Evolutionary conservation across 2,888 invertebrate genomes (phyloP), one percentile per base, ranked within the genome.

Genomic region (Norana najaformis): DNA sequence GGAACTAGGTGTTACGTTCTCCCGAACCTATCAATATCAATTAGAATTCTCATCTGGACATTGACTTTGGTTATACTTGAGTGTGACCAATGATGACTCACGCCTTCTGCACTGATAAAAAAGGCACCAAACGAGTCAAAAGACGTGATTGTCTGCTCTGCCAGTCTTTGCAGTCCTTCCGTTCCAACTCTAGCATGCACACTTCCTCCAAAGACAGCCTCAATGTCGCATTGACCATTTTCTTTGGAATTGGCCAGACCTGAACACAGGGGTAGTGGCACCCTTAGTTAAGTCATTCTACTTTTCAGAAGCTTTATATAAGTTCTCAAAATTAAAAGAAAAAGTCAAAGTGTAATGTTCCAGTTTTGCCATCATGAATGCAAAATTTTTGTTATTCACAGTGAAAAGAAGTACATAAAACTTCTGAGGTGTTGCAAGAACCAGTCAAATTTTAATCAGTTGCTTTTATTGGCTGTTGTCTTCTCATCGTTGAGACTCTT

Each of bases 401-500:
- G 69, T 69, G n/a, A 47, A 69, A 69, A 30, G 5, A 16, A 47
- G 23, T 69, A 30, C 69, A 69, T 69, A n/a, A n/a, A 69, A 69
- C 69, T 6, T 8, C n/a, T n/a, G 69, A n/a, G n/a, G n/a, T 8
- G n/a, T 69, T 69, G 69, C n/a, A 69, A 69, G 6, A 69, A n/a
- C 69, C 0, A 36, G 41, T 35, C 41, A 36, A 41, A 35, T 88
- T 23, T n/a, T 30, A 30, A 23, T 90, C 88, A 69, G 88, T 23
- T 82, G 39, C n/a, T 53, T 85, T 88, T 90, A 38, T 53, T 88
- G 90, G 13, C 69, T 90, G 38, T 90, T 88, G 36, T 83, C 37
- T 36, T 88, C 35, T 30, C 89, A 37, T 38, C 53, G 41, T 36
- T 85, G 39, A 90, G 82, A 36, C 88, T 41, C 39, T 90, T 89